phyloP scores from a whole-genome alignment of 2,888 invertebrate species.

The Brassicogethes aeneus region DNA sequence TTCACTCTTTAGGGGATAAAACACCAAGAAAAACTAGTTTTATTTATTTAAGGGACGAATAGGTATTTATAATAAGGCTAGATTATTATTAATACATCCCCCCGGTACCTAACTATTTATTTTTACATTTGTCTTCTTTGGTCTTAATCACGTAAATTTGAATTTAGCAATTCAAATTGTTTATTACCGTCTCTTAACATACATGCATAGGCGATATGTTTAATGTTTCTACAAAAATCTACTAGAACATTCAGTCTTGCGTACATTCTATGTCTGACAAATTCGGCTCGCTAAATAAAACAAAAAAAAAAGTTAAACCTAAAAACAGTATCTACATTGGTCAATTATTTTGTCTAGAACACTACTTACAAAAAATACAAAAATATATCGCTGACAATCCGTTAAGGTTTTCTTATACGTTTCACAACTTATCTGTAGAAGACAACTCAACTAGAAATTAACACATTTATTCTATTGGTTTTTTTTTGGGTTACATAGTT shows the following conservation, averaged over 20 bases:
- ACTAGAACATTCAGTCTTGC: slow-evolving; percentile 29
- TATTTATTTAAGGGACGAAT: slow-evolving; percentile 11
- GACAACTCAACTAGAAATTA: background rate
- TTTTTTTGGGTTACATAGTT: too few relatives aligned
- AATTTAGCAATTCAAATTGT: too few relatives aligned
- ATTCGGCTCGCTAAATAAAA: slow-evolving; percentile 12
- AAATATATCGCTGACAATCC: slow-evolving; percentile 35
- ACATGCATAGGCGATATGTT: slow-evolving; percentile 8
- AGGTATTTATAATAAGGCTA: slow-evolving; percentile 9
- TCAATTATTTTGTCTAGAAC: slow-evolving; percentile 18
- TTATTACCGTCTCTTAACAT: too few relatives aligned
- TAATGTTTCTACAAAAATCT: slow-evolving; percentile 17
- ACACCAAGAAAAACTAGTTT: slow-evolving; percentile 7
- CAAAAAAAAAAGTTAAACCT: slow-evolving; percentile 8
- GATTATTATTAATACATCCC: slow-evolving; percentile 3
- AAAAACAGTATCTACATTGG: slow-evolving; percentile 13
- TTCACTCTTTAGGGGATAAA: slow-evolving; percentile 11
- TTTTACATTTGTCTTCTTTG: too few relatives aligned
- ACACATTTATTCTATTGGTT: background rate
- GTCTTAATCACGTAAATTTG: too few relatives aligned
- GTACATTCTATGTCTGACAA: background rate
- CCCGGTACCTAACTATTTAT: background rate
- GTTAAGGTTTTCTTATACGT: slow-evolving; percentile 7
- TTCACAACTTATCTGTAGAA: background rate
- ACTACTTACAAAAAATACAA: slow-evolving; percentile 38